Evolutionary conservation across 2,797 vertebrate genomes (phyloP).

Genomic region (Malurus splendens): DNA sequence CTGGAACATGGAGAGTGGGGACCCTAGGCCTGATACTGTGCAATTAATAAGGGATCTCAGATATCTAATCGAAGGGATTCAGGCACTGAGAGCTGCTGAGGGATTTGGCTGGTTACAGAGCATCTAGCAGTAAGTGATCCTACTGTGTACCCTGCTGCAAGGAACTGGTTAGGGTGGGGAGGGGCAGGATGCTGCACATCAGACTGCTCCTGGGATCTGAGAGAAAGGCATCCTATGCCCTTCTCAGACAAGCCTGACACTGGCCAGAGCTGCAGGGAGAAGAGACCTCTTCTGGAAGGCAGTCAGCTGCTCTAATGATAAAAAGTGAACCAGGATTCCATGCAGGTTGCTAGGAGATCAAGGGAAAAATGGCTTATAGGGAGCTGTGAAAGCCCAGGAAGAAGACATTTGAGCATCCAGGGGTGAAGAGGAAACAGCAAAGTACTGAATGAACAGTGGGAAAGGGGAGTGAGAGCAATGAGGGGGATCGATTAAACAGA

Average conservation of each 20-base stretch:
- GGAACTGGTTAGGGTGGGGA: not conserved
- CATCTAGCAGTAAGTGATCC: not conserved
- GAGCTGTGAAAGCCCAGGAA: not conserved
- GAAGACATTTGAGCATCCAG: not conserved
- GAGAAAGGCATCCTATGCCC: not conserved
- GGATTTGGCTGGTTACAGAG: not conserved
- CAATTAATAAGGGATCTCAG: not conserved
- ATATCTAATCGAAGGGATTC: not conserved
- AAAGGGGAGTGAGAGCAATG: not conserved
- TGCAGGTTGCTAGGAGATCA: not conserved
- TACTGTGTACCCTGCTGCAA: not conserved
- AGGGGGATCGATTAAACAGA: not conserved
- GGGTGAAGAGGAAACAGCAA: not conserved
- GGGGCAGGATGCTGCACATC: not conserved
- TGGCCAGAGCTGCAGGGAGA: not conserved
- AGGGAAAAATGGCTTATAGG: not conserved
- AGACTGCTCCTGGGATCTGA: not conserved
- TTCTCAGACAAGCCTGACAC: not conserved
- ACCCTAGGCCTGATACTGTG: not conserved
- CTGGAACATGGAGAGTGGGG: not conserved
- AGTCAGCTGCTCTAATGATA: not conserved
- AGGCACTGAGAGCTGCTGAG: not conserved
- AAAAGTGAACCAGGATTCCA: not conserved
- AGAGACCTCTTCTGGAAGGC: not conserved
- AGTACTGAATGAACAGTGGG: not conserved